Percentiles rank a stretch among this genome's conserved stretches.
Evolutionary conservation across 1,140 invertebrate genomes (phyloP).

Genomic region (Whitmania pigra): DNA sequence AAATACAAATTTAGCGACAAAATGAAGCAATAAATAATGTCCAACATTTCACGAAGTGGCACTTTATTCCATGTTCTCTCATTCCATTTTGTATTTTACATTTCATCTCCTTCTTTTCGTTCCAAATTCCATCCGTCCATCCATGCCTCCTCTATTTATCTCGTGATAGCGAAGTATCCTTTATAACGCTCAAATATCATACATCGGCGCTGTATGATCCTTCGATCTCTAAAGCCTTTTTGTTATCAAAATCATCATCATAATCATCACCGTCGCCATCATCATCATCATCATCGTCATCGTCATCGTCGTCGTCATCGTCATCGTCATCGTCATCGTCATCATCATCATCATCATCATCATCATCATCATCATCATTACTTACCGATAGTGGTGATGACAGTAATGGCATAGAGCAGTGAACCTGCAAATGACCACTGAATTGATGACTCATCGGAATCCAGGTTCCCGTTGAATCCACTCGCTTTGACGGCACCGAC

Average conservation of each 20-base stretch:
- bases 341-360: not conserved
- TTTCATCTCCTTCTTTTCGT: not conserved
- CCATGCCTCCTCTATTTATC: not conserved
- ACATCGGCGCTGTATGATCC: not conserved
- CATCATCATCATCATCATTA: not conserved
- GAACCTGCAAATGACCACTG: constrained; percentile 67
- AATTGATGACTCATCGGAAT: constrained; percentile 44
- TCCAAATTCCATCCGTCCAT: not conserved
- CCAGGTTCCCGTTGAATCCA: constrained; percentile 53
- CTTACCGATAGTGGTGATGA: constrained; percentile 71
- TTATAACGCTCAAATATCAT: not conserved
- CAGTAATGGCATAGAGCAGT: constrained; percentile 64
- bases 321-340: not conserved
- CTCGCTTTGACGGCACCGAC: constrained; percentile 34
- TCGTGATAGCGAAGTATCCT: not conserved
- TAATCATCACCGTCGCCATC: not conserved
- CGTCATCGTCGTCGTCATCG: not conserved
- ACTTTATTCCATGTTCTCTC: not conserved
- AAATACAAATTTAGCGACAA: no score
- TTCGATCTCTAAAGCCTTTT: not conserved
- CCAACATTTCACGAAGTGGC: no score
- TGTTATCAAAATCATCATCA: not conserved
- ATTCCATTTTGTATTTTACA: not conserved
- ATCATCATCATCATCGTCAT: not conserved
- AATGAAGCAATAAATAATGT: no score